phyloP scores from a whole-genome alignment of 2,113 vertebrate genomes.

The Pseudorasbora parva region DNA sequence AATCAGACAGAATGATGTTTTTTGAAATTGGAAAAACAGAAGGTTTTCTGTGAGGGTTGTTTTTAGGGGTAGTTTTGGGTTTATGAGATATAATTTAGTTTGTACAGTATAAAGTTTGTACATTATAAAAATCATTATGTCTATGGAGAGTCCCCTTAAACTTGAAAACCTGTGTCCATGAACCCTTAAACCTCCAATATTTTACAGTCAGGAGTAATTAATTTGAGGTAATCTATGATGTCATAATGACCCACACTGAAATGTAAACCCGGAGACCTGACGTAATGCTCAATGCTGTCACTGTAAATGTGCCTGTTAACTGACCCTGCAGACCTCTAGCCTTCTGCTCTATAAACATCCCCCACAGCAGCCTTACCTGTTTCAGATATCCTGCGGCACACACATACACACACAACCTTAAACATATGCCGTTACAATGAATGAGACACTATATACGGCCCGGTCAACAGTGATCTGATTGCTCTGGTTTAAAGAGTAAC shows the following conservation, averaged over 20 bases:
- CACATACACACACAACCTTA: background rate
- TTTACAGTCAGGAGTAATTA: background rate
- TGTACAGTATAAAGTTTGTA: no score
- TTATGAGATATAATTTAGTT: no score
- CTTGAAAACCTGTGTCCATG: background rate
- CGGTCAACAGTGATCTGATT: conserved; percentile 5
- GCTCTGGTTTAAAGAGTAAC: conserved; percentile 28
- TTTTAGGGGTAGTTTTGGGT: no score
- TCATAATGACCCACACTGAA: background rate
- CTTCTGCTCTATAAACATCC: conserved; percentile 8
- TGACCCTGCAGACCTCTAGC: conserved; percentile 12
- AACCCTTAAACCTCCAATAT: background rate
- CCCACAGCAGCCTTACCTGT: background rate
- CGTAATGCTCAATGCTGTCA: background rate
- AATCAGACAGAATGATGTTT: no score
- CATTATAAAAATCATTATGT: no score
- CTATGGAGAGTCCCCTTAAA: no score
- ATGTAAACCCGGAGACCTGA: conserved; percentile 7
- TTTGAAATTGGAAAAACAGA: no score
- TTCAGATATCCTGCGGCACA: background rate
- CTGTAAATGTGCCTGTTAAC: background rate
- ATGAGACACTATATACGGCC: background rate
- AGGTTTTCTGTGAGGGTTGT: no score
- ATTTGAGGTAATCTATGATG: conserved; percentile 12
- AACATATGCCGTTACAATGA: conserved; percentile 6